Evolutionary conservation across 2,888 invertebrate species (phyloP).

Genomic region (Chrysotoxum bicinctum): DNA sequence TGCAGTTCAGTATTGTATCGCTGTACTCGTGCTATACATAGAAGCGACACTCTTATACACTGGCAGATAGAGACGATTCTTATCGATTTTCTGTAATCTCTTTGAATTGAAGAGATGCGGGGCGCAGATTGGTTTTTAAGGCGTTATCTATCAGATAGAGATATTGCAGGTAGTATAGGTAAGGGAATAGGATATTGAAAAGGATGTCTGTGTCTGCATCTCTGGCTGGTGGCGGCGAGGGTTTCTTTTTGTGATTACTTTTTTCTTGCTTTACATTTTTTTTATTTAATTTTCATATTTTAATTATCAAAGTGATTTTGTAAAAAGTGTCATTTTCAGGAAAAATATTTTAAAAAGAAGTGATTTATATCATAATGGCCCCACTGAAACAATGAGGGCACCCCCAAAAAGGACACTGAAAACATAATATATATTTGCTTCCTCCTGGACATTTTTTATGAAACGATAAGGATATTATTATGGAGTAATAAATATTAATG

Average conservation of each 20-base stretch:
- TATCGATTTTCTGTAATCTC: constrained; percentile 44
- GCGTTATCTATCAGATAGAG: constrained; percentile 24
- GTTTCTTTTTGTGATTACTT: constrained; percentile 4
- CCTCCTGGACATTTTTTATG: background rate
- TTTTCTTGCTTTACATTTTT: constrained; percentile 9
- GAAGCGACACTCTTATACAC: background rate
- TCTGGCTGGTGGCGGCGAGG: background rate
- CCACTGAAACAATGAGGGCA: background rate
- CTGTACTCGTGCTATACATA: background rate
- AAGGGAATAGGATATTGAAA: constrained; percentile 11
- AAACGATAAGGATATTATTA: background rate
- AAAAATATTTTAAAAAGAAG: background rate
- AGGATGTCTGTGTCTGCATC: constrained; percentile 2
- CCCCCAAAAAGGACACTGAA: background rate
- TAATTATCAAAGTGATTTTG: constrained; percentile 48
- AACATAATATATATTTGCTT: background rate
- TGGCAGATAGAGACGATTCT: constrained; percentile 18
- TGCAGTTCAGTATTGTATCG: constrained; percentile 24
- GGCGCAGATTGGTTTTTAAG: constrained; percentile 45
- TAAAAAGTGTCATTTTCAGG: constrained; percentile 40
- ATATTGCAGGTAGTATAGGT: background rate
- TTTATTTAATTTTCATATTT: constrained; percentile 8
- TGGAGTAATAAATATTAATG: background rate
- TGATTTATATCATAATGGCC: background rate
- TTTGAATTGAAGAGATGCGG: constrained; percentile 1